These are phyloP conservation scores for Platichthys flesus DNA, from an alignment of 2,113 vertebrate genomes.

Conservation along the genomic window DNA sequence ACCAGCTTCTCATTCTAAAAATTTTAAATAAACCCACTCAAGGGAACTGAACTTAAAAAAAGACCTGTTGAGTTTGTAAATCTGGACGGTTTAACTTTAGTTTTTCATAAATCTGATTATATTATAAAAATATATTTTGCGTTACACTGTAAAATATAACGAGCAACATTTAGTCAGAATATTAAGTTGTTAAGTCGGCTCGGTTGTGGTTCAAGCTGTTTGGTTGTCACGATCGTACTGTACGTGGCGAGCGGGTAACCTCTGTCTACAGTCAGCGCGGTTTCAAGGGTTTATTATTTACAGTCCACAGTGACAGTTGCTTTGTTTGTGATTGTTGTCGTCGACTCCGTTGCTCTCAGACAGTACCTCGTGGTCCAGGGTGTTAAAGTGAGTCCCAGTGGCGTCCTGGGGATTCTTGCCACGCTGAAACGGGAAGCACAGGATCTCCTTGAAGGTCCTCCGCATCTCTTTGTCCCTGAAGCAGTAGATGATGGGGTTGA, in stretches of 20 bases:
- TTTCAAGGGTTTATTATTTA: not conserved
- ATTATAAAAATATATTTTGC: too few species aligned
- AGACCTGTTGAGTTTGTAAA: too few species aligned
- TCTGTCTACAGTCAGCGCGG: not conserved
- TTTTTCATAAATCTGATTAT: not conserved
- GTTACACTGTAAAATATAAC: too few species aligned
- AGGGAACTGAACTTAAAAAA: too few species aligned
- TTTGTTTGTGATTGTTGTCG: slow-evolving; percentile 38
- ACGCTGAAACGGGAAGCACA: slow-evolving; percentile 65
- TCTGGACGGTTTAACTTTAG: not conserved
- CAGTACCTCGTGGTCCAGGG: slow-evolving; percentile 81
- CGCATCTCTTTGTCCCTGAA: slow-evolving; percentile 83
- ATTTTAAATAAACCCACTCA: too few species aligned
- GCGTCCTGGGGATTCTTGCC: rapidly evolving
- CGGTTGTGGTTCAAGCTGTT: not conserved
- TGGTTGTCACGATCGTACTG: not conserved
- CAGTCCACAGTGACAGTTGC: slow-evolving; percentile 37
- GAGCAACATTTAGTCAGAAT: too few species aligned
- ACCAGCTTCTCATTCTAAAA: too few species aligned
- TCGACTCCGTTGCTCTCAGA: slow-evolving; percentile 69
- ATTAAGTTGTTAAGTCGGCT: too few species aligned
- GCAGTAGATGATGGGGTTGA: slow-evolving; percentile 84
- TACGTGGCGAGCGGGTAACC: not conserved
- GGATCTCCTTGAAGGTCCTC: slow-evolving; percentile 76
- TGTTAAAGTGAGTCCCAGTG: slow-evolving; percentile 72